A percentile compares a stretch with the other conserved stretches of the same genome.
Conservation (phyloP, 2,888 invertebrate species). For the Ctena decussata region DNA sequence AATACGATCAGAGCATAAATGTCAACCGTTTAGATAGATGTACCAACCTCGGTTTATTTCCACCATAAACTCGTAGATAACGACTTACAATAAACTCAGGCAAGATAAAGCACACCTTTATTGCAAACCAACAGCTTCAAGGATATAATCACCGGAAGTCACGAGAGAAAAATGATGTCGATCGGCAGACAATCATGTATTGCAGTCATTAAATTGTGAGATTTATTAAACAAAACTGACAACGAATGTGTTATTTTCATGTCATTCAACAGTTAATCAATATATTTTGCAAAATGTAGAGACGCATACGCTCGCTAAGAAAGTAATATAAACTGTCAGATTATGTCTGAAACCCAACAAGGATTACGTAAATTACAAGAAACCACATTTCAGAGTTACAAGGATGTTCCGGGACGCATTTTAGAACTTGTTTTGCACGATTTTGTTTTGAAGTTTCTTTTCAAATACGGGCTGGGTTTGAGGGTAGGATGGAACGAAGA, state of each 20-base stretch:
- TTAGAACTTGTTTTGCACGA: too few relatives aligned
- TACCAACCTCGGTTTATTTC: neutral
- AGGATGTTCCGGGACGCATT: too few relatives aligned
- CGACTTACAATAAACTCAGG: slow-evolving; percentile 3
- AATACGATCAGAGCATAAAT: neutral
- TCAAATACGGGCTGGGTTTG: too few relatives aligned
- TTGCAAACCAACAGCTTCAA: neutral
- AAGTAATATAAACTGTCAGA: neutral
- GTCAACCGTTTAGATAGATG: neutral
- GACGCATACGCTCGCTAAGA: neutral
- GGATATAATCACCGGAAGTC: slow-evolving; percentile 4
- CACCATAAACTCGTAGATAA: neutral
- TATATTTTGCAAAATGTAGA: neutral
- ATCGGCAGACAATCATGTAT: slow-evolving; percentile 2
- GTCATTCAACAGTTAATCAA: neutral
- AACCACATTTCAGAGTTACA: too few relatives aligned
- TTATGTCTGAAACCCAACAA: neutral
- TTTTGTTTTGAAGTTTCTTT: too few relatives aligned
- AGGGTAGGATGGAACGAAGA: too few relatives aligned
- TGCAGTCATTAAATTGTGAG: neutral
- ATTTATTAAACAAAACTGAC: slow-evolving; percentile 7
- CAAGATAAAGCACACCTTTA: slow-evolving; percentile 6
- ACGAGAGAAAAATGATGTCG: slow-evolving; percentile 9
- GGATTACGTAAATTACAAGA: too few relatives aligned
- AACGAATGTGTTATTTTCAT: slow-evolving; percentile 11